A percentile compares a stretch with the other conserved stretches of the same genome.
Evolutionary conservation across 1,140 invertebrate genomes (phyloP).

Genomic region (Macrosteles quadrilineatus): DNA sequence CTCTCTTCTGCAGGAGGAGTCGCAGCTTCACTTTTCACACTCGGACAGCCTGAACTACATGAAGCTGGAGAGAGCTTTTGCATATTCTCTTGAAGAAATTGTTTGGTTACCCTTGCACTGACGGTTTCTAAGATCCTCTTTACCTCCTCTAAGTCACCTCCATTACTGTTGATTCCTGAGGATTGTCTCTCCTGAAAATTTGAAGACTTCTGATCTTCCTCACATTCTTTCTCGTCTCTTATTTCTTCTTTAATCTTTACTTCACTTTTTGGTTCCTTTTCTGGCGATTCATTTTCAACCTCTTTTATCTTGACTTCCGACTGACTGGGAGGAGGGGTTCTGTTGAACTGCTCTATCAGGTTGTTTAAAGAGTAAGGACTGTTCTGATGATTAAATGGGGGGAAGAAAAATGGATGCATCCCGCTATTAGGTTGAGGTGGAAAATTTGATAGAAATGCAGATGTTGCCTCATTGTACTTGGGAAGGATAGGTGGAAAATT

Average conservation of each 20-base stretch:
- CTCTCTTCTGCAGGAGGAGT: slow-evolving; percentile 42
- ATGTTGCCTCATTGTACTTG: slow-evolving; percentile 64
- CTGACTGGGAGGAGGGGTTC: slow-evolving; percentile 39
- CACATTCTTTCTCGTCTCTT: slow-evolving; percentile 58
- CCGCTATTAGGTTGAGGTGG: slow-evolving; percentile 50
- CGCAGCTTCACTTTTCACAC: slow-evolving; percentile 49
- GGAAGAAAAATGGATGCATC: slow-evolving; percentile 61
- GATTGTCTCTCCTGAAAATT: slow-evolving; percentile 12
- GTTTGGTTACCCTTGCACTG: slow-evolving; percentile 73
- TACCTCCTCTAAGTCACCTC: slow-evolving; percentile 59
- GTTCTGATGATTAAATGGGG: background rate
- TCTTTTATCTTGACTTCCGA: slow-evolving; percentile 26
- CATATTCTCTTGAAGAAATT: slow-evolving; percentile 68
- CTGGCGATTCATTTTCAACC: slow-evolving; percentile 26
- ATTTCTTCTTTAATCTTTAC: slow-evolving; percentile 55
- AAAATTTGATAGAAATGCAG: slow-evolving; percentile 59
- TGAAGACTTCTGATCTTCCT: slow-evolving; percentile 51
- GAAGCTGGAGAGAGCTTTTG: slow-evolving; percentile 57
- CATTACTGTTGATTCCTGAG: slow-evolving; percentile 41
- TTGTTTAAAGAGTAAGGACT: slow-evolving; percentile 59
- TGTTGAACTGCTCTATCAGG: slow-evolving; percentile 60
- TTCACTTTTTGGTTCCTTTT: slow-evolving; percentile 28
- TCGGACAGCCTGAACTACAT: slow-evolving; percentile 53
- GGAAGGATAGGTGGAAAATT: slow-evolving; percentile 67
- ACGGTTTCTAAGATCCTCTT: slow-evolving; percentile 75